Evolutionary conservation across 2,888 invertebrate genomes (phyloP).

Genomic region (Meiosimyza decipiens): DNA sequence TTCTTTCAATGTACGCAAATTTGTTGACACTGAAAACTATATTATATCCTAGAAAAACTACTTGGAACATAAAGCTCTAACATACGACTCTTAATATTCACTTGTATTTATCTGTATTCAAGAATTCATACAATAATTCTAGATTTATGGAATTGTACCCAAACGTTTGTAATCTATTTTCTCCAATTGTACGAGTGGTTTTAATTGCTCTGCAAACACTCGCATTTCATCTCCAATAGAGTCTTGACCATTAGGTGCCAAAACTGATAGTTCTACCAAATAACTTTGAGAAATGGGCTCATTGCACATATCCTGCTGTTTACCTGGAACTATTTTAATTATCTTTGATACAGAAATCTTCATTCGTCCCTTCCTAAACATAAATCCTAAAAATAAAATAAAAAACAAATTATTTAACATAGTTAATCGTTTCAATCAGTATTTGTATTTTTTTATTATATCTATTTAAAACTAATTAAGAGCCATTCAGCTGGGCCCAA

Average conservation of each 20-base stretch:
- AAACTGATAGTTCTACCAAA: slow-evolving; percentile 88
- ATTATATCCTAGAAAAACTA: too few relatives aligned
- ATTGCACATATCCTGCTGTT: slow-evolving; percentile 73
- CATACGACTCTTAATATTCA: not conserved
- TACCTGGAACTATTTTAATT: slow-evolving; percentile 83
- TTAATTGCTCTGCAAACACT: slow-evolving; percentile 92
- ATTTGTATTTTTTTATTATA: too few relatives aligned
- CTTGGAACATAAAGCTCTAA: too few relatives aligned
- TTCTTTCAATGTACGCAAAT: too few relatives aligned
- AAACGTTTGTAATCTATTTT: slow-evolving; percentile 91
- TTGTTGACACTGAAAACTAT: too few relatives aligned
- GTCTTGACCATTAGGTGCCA: slow-evolving; percentile 90
- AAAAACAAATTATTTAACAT: too few relatives aligned
- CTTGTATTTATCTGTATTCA: not conserved
- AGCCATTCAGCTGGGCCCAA: too few relatives aligned
- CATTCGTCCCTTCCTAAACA: slow-evolving; percentile 97
- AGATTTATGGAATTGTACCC: slow-evolving; percentile 56
- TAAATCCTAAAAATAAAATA: slow-evolving; percentile 69
- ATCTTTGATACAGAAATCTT: slow-evolving; percentile 96
- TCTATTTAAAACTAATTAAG: too few relatives aligned
- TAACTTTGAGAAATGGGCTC: slow-evolving; percentile 93
- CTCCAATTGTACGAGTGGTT: slow-evolving; percentile 90
- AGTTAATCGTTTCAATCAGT: too few relatives aligned
- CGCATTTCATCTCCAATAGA: slow-evolving; percentile 96
- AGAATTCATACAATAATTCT: not conserved